These are phyloP conservation scores for Clarias macrocephalus DNA, from an alignment of 2,113 vertebrate species.

Conservation along the genomic window DNA sequence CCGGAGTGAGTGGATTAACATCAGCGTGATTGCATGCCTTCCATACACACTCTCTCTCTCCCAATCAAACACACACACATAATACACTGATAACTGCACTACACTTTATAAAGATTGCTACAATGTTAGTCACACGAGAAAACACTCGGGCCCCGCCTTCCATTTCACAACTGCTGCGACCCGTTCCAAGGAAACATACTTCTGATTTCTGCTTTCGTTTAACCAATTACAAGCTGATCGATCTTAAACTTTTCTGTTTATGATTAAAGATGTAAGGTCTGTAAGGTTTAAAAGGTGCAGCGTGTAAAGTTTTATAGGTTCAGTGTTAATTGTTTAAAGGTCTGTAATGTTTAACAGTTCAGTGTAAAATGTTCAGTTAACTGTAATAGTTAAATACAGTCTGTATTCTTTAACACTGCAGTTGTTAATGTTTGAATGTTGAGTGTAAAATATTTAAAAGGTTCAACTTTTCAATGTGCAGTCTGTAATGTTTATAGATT, in stretches of 20 bases:
- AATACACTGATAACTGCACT: neutral
- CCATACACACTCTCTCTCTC: neutral
- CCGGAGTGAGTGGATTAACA: neutral
- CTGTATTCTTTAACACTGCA: neutral
- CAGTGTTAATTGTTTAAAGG: neutral
- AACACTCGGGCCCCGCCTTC: neutral
- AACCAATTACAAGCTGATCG: neutral
- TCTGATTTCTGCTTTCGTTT: conserved; percentile 12
- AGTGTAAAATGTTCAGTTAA: neutral
- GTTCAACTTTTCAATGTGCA: too few species aligned
- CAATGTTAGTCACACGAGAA: neutral
- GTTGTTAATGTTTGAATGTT: neutral
- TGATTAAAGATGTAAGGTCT: neutral
- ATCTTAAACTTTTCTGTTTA: neutral
- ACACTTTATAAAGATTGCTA: neutral
- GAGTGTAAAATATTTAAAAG: neutral
- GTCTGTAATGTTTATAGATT: too few species aligned
- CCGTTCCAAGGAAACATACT: conserved; percentile 8
- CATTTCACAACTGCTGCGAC: conserved; percentile 5
- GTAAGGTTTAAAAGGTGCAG: neutral
- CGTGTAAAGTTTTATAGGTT: neutral
- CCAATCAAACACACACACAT: neutral
- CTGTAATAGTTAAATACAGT: neutral
- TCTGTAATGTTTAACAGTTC: neutral
- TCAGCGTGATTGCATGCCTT: neutral